Base-by-base conservation (phyloP, 2,888 invertebrate species). In the Seladonia tumulorum region DNA sequence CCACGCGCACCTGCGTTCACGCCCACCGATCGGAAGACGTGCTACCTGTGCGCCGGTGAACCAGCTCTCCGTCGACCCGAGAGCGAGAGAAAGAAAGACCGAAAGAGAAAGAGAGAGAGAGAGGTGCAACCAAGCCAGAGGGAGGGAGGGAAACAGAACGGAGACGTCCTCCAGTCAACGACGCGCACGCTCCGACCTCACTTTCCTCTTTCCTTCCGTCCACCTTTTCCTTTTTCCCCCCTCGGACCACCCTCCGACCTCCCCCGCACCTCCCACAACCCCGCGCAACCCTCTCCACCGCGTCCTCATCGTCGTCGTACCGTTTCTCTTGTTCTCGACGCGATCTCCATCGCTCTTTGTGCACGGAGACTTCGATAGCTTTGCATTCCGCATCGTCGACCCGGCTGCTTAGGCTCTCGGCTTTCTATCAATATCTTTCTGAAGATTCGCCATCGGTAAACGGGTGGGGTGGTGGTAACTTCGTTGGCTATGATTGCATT, bases 1-100 rank as follows among this genome's bases (percentile, higher is more conserved):
- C 95, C 94, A 95, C 95, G 94, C 95, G 94, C 94, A 94, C 95
- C 94, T 95, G 94, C 90, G 90, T 83, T 68, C 93, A 94, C 94
- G 94, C 94, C 94, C 92, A 93, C 93, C 92, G 89, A 89, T 91
- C 91, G 91, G 92, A 92, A 92, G 70, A 82, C 89, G 83, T 66
- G 87, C 91, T 91, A 90, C 87, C 91, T 88, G 72, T 73, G 72
- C 72, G 72, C 72, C 29, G 87, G 89, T 87, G 88, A 87, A 90
- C 89, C 82, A 49, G 79, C 53, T 63, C 76, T 49, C 75, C 16
- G 47, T 47, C 29, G 49, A 49, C 1, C 4, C 63, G 18, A 16
- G 66, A 79, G 72, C 47, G 63, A 25, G 63, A 63, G 25, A 16
- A 2, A 29, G 49, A 18, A 18, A 70, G 45, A 42, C 4, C 63